These are phyloP conservation scores for Apogon hyalosoma DNA, from an alignment of 2,797 vertebrate species.

Conservation along the genomic window DNA sequence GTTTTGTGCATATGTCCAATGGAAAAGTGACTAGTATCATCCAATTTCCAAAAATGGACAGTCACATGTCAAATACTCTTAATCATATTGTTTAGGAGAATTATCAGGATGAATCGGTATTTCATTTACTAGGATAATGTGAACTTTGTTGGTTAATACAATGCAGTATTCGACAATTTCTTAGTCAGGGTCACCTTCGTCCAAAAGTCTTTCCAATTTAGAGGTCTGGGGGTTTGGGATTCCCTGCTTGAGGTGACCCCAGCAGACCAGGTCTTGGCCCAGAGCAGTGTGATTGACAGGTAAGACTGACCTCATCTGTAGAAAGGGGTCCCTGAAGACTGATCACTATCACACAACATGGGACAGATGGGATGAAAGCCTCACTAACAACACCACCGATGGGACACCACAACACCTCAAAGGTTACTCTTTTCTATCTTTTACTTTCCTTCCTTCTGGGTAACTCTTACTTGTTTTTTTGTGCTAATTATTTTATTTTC, in stretches of 20 bases:
- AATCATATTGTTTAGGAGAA: slow-evolving; percentile 19
- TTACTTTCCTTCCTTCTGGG: slow-evolving; percentile 8
- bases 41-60: too few species aligned
- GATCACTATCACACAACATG: slow-evolving; percentile 77
- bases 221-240: slow-evolving; percentile 57
- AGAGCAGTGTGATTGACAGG: slow-evolving; percentile 74
- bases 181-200: slow-evolving; percentile 29
- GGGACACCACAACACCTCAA: slow-evolving; percentile 51
- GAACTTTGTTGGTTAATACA: slow-evolving; percentile 31
- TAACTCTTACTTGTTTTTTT: neutral
- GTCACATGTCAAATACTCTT: too few species aligned
- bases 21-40: too few species aligned
- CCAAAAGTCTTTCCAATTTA: slow-evolving; percentile 48
- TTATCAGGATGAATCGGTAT: slow-evolving; percentile 15
- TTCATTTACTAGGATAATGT: slow-evolving; percentile 31
- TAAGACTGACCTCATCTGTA: slow-evolving; percentile 76
- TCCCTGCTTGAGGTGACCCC: slow-evolving; percentile 68
- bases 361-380: slow-evolving; percentile 70
- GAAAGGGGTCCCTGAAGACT: slow-evolving; percentile 74
- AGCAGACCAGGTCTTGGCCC: slow-evolving; percentile 49
- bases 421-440: slow-evolving; percentile 24
- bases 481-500: slow-evolving; percentile 2
- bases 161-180: slow-evolving; percentile 19
- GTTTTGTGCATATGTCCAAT: too few species aligned
- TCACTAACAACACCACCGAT: slow-evolving; percentile 61